Evolutionary conservation across 2,888 invertebrate species (phyloP).

Genomic region (Cryptocheilus praepositus): DNA sequence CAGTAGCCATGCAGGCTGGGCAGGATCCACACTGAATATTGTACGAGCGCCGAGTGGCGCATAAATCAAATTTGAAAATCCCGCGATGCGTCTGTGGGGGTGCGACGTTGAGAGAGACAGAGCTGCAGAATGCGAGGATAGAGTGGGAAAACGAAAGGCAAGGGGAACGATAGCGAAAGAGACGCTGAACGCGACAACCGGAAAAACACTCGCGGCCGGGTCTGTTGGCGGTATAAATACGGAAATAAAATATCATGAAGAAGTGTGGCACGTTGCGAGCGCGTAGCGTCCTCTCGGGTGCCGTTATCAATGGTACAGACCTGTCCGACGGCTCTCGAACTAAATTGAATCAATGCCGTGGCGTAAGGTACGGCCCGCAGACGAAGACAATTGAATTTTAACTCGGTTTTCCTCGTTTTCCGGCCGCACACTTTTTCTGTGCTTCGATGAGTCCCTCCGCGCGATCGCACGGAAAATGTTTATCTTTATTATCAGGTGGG

Average conservation of each 20-base stretch:
- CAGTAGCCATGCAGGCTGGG: too few species aligned
- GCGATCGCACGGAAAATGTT: not conserved
- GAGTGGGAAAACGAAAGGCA: constrained; percentile 5
- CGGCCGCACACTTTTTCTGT: not conserved
- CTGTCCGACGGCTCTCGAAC: constrained; percentile 37
- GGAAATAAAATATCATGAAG: constrained; percentile 64
- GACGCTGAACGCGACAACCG: constrained; percentile 19
- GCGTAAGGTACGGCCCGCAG: constrained; percentile 18
- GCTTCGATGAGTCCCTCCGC: constrained; percentile 5
- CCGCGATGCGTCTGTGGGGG: constrained; percentile 51
- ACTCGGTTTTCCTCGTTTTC: constrained; percentile 32
- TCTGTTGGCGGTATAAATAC: constrained; percentile 61
- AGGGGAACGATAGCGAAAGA: too few species aligned
- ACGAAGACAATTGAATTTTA: constrained; percentile 50
- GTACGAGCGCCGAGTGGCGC: constrained; percentile 70
- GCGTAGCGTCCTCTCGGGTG: constrained; percentile 59
- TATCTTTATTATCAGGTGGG: not conserved
- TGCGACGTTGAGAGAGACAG: constrained; percentile 24
- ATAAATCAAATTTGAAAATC: constrained; percentile 73
- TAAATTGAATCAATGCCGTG: constrained; percentile 64
- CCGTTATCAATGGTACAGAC: constrained; percentile 60
- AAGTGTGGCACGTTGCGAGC: constrained; percentile 35
- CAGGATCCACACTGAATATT: constrained; percentile 17
- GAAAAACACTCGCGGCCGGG: not conserved
- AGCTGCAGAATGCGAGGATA: constrained; percentile 14